Percentiles rank a stretch among this genome's conserved stretches.
These are phyloP conservation scores for Watsonalla cultraria DNA, from an alignment of 2,888 invertebrate species.

Conservation along the genomic window DNA sequence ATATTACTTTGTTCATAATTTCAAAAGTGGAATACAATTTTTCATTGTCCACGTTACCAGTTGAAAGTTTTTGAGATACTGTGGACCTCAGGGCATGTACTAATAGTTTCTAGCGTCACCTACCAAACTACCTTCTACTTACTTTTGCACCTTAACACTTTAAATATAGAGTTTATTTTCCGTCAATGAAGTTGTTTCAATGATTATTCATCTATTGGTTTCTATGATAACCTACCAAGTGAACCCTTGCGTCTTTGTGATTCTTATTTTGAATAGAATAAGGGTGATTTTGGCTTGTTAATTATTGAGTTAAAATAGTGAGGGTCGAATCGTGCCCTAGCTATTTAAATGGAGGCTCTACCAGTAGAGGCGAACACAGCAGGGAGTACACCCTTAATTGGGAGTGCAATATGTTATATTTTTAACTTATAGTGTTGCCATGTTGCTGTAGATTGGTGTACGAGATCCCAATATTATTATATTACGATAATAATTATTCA, in stretches of 20 bases:
- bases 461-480: constrained; percentile 9
- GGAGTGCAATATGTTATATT: constrained; percentile 70
- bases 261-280: constrained; percentile 20
- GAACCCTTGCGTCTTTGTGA: constrained; percentile 13
- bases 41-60: constrained; percentile 58
- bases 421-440: constrained; percentile 39
- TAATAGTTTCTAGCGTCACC: constrained; percentile 58
- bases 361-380: constrained; percentile 64
- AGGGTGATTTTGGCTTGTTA: constrained; percentile 15
- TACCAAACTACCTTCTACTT: constrained; percentile 22
- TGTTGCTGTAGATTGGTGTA: constrained; percentile 34
- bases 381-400: constrained; percentile 73
- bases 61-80: constrained; percentile 56
- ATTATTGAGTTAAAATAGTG: constrained; percentile 18
- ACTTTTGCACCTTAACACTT: neutral
- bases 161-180: neutral
- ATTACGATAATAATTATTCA: constrained; percentile 3
- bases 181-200: neutral
- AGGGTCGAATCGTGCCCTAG: constrained; percentile 63
- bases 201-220: constrained; percentile 33
- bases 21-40: constrained; percentile 31
- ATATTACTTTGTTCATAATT: neutral
- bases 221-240: constrained; percentile 40
- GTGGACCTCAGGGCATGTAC: constrained; percentile 56
- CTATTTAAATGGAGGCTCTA: constrained; percentile 64